Conservation (phyloP, 2,797 vertebrate species). For the Melanotaenia trifasciata region DNA sequence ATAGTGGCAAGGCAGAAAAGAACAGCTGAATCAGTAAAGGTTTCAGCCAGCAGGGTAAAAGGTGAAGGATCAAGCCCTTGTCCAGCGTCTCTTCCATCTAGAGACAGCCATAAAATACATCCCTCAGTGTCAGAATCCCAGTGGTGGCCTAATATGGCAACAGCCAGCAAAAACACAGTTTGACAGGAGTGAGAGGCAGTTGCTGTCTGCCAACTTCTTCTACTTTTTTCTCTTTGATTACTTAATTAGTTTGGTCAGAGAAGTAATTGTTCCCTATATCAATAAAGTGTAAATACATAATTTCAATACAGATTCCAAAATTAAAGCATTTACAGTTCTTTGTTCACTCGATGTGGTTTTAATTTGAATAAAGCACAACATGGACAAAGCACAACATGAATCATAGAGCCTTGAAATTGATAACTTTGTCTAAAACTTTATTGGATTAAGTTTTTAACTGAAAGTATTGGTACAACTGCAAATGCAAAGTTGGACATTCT, state of each 20-base stretch:
- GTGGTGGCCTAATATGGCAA: conserved; percentile 22
- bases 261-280: background rate
- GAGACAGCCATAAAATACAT: conserved; percentile 51
- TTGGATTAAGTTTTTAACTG: background rate
- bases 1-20: conserved; percentile 27
- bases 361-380: background rate
- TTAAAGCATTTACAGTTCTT: background rate
- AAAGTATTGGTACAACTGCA: background rate
- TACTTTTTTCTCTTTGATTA: background rate
- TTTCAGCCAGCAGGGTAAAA: conserved; percentile 47
- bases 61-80: conserved; percentile 70
- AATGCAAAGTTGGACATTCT: too few relatives aligned
- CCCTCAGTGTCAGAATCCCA: conserved; percentile 44
- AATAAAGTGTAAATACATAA: background rate
- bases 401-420: background rate
- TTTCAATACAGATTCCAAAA: background rate
- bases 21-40: conserved; percentile 58
- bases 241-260: background rate
- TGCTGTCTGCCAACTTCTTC: background rate
- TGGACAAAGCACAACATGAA: background rate
- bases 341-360: background rate
- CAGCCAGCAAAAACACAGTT: conserved; percentile 22
- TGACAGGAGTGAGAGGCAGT: conserved; percentile 17
- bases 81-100: conserved; percentile 48
- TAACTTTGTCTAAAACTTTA: background rate